phyloP scores from a whole-genome alignment of 2,888 invertebrate genomes.

The Nomada goodeniana region DNA sequence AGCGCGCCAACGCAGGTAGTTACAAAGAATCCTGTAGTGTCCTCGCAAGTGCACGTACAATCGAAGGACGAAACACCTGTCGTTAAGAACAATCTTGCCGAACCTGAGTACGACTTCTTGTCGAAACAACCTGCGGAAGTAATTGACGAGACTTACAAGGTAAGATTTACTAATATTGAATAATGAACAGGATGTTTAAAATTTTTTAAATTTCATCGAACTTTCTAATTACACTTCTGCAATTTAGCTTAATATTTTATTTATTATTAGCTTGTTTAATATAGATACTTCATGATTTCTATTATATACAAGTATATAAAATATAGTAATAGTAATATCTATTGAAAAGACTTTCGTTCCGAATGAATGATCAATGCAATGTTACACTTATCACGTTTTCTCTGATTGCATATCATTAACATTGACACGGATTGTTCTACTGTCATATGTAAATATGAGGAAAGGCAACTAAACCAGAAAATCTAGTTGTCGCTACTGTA shows the following conservation, averaged over 20 bases:
- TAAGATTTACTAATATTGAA: slow-evolving; percentile 76
- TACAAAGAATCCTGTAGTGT: slow-evolving; percentile 83
- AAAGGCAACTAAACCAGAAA: slow-evolving; percentile 46
- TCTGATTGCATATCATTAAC: slow-evolving; percentile 32
- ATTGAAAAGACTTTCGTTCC: slow-evolving; percentile 21
- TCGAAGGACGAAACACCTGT: slow-evolving; percentile 78
- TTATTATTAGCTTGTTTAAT: neutral
- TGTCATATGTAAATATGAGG: slow-evolving; percentile 9
- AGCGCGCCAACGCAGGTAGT: slow-evolving; percentile 54
- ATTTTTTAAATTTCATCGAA: neutral
- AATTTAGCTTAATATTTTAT: neutral
- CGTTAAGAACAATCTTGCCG: slow-evolving; percentile 90
- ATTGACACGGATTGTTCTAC: slow-evolving; percentile 48
- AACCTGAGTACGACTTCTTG: slow-evolving; percentile 93
- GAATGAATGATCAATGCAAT: slow-evolving; percentile 25
- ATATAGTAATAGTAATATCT: neutral
- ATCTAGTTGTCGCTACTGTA: slow-evolving; percentile 41
- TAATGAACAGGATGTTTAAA: neutral
- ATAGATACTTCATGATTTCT: neutral
- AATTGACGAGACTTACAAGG: slow-evolving; percentile 93
- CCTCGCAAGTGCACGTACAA: slow-evolving; percentile 86
- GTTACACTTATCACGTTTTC: slow-evolving; percentile 12
- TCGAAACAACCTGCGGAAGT: slow-evolving; percentile 94
- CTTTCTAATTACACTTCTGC: neutral
- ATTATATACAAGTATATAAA: no score